Evolutionary conservation across 2,888 invertebrate genomes (phyloP), one percentile per base, ranked within the genome.

Genomic region (Steinernema carpocapsae): DNA sequence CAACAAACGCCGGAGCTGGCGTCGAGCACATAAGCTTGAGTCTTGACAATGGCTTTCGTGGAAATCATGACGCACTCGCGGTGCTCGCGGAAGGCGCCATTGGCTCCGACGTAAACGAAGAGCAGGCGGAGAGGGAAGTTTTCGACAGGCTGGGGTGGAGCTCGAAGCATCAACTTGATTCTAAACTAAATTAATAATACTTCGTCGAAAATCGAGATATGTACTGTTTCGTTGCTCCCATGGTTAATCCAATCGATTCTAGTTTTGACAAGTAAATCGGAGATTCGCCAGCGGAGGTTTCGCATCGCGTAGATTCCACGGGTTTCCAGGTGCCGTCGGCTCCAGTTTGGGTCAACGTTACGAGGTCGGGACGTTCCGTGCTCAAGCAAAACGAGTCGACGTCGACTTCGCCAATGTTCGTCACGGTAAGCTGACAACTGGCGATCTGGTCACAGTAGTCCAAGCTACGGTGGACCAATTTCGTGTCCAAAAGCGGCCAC

Each of bases 401-500:
- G 26, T 75, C 73, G 72, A 82, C 82, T 10, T 72, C 43, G 3
- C 83, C 82, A 43, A 78, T 79, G 45, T 84, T 84, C 26, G 76
- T 76, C 10, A 82, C 71, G 74, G 73, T 70, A 12, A 78, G 19
- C 19, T 48, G 56, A 12, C 80, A 45, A 29, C 51, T 64, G 48
- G 77, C 75, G 12, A 79, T 77, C 59, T 83, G 83, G 37, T 77
- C 79, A 42, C 80, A 79, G 70, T 74, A 83, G 37, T 74, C 56
- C 4, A 70, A 43, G 52, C 51, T 75, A 24, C 76, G 75, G 32
- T 70, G 51, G 17, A 78, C 45, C 3, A 78, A 56, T 24, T 73
- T 64, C 26, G 84, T 77, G 70, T 82, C 80, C 32, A 83, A n/a
- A 4, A 85, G 77, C 0, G 85, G 85, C 82, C 82, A 84, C 24